These are phyloP conservation scores for Caenorhabditis japonica DNA, from an alignment of 2,888 invertebrate genomes.

Conservation along the genomic window DNA sequence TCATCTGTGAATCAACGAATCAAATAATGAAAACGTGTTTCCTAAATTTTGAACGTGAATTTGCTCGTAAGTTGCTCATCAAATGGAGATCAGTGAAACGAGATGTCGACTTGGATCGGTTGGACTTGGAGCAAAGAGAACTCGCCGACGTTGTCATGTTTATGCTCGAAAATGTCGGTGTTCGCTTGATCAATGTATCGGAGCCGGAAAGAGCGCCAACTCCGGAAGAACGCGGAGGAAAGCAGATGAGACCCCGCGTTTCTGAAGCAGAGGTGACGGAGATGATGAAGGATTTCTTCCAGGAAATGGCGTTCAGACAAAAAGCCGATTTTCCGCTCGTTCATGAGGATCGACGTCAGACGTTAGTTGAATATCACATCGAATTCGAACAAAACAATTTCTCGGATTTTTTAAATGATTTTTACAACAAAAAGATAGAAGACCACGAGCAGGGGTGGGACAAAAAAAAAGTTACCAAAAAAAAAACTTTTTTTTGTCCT, in stretches of 20 bases:
- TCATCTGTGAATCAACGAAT: neutral
- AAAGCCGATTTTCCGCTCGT: neutral
- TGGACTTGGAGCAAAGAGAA: conserved; percentile 7
- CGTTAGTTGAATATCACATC: too few species aligned
- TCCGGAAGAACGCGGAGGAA: conserved; percentile 50
- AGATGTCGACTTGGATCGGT: conserved; percentile 3
- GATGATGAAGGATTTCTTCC: conserved; percentile 14
- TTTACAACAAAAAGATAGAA: too few species aligned
- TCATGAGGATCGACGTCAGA: neutral
- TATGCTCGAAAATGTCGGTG: conserved; percentile 32
- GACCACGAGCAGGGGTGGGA: too few species aligned
- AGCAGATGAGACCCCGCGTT: conserved; percentile 40
- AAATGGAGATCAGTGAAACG: conserved; percentile 36
- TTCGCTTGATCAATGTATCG: conserved; percentile 1
- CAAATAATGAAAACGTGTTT: conserved; percentile 23
- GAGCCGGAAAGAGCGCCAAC: conserved; percentile 6
- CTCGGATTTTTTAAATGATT: too few species aligned
- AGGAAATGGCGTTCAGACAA: conserved; percentile 3
- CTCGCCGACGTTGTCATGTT: conserved; percentile 11
- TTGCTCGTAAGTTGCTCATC: conserved; percentile 5
- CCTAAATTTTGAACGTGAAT: conserved; percentile 5
- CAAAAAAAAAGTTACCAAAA: too few species aligned
- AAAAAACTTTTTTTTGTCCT: too few species aligned
- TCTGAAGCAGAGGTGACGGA: conserved; percentile 16
- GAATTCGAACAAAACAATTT: too few species aligned